phyloP scores from a whole-genome alignment of 1,140 invertebrate genomes.

The Aphelinus certus region DNA sequence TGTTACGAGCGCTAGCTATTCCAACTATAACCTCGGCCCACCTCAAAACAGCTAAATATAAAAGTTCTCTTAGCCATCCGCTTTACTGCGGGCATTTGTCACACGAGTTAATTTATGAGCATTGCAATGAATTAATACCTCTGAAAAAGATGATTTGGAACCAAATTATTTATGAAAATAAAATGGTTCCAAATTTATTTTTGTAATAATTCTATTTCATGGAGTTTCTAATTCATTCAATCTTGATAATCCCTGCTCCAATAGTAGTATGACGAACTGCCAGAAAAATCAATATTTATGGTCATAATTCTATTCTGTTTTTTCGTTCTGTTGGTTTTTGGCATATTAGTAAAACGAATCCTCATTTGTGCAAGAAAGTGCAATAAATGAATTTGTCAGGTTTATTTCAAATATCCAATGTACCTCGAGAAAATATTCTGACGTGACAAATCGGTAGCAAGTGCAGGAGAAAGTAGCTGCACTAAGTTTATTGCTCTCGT shows the following conservation, averaged over 20 bases:
- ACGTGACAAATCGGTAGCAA: no score
- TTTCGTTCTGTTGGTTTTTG: conserved; percentile 30
- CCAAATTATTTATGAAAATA: no score
- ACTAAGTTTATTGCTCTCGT: no score
- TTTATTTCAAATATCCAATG: no score
- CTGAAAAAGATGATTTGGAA: no score
- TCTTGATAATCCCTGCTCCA: conserved; percentile 31
- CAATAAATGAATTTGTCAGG: not conserved
- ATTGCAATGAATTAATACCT: no score
- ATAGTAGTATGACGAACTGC: conserved; percentile 5
- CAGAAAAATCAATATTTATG: conserved; percentile 25
- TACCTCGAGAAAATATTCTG: no score
- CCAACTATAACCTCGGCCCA: conserved; percentile 61
- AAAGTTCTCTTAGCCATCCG: conserved; percentile 27
- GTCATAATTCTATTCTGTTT: conserved; percentile 25
- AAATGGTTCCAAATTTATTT: no score
- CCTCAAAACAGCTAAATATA: conserved; percentile 60
- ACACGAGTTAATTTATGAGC: no score
- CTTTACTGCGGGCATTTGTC: not conserved
- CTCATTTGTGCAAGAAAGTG: not conserved
- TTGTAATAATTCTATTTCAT: no score
- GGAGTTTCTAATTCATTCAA: not conserved
- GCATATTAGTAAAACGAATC: conserved; percentile 29
- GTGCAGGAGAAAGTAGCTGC: no score
- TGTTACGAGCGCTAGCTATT: conserved; percentile 60